phyloP scores from a whole-genome alignment of 2,888 invertebrate species.

The Sesia apiformis region DNA sequence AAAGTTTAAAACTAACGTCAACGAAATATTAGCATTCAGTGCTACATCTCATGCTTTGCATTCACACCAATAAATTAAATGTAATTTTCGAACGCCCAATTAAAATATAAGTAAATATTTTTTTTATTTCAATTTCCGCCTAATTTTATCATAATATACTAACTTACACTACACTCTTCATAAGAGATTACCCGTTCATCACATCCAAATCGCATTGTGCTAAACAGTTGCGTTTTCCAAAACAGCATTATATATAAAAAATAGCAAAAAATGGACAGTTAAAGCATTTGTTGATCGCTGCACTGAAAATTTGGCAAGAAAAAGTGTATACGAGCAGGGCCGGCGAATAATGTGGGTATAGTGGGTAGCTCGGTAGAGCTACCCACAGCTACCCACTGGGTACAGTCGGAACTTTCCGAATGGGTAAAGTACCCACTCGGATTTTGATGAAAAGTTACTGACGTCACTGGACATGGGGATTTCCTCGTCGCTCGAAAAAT shows the following conservation, averaged over 20 bases:
- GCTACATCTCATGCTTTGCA: background rate
- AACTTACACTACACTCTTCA: conserved; percentile 36
- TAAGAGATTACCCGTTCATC: conserved; percentile 46
- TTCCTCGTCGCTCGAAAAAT: no score
- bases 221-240: no score
- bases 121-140: conserved; percentile 4
- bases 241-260: conserved; percentile 7
- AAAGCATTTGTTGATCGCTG: conserved; percentile 8
- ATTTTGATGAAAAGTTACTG: no score
- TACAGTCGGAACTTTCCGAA: no score
- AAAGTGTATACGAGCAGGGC: background rate
- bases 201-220: no score
- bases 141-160: conserved; percentile 17
- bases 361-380: no score
- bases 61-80: conserved; percentile 4
- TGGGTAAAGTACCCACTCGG: no score
- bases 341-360: no score
- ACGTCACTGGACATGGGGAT: no score
- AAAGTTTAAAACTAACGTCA: background rate
- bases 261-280: conserved; percentile 13
- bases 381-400: no score
- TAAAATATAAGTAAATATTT: conserved; percentile 19
- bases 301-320: conserved; percentile 15
- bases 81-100: conserved; percentile 2
- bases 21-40: background rate